These are phyloP conservation scores for Spheniscus mendiculus DNA, from an alignment of 2,113 vertebrate genomes.

Conservation along the genomic window DNA sequence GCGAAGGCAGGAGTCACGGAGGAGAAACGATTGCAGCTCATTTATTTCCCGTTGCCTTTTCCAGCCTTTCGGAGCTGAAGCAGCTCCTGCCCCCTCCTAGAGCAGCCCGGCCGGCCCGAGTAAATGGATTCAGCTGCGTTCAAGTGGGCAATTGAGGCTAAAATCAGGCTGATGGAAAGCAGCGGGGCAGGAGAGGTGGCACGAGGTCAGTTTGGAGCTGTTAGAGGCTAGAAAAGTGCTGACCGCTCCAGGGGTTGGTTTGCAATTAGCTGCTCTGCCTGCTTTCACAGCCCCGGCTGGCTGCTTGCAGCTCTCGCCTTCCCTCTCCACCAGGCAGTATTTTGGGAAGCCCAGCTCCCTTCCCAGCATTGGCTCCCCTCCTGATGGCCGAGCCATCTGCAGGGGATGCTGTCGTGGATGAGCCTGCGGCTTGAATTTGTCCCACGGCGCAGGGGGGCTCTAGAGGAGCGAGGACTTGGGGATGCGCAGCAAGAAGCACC, in stretches of 20 bases:
- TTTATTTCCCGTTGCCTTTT: not conserved
- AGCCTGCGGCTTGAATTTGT: not conserved
- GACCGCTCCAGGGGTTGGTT: not conserved
- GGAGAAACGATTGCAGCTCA: not conserved
- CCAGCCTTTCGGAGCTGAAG: not conserved
- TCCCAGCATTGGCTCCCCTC: accelerated
- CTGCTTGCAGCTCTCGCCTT: no score
- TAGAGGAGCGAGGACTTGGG: not conserved
- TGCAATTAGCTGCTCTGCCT: not conserved
- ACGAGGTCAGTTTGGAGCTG: not conserved
- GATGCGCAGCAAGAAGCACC: not conserved
- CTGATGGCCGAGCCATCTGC: accelerated
- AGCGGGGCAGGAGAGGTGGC: not conserved
- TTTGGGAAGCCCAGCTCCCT: not conserved
- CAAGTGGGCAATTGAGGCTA: not conserved
- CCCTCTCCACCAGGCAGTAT: accelerated
- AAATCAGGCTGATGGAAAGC: not conserved
- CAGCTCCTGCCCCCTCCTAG: not conserved
- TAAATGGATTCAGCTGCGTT: not conserved
- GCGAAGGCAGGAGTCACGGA: not conserved
- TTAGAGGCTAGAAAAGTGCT: not conserved
- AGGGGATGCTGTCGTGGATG: accelerated
- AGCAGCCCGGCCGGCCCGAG: accelerated
- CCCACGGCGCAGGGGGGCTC: accelerated
- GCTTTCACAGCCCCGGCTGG: not conserved